Base-by-base conservation (phyloP, 1,140 invertebrate genomes). In the Rhagoletis pomonella region DNA sequence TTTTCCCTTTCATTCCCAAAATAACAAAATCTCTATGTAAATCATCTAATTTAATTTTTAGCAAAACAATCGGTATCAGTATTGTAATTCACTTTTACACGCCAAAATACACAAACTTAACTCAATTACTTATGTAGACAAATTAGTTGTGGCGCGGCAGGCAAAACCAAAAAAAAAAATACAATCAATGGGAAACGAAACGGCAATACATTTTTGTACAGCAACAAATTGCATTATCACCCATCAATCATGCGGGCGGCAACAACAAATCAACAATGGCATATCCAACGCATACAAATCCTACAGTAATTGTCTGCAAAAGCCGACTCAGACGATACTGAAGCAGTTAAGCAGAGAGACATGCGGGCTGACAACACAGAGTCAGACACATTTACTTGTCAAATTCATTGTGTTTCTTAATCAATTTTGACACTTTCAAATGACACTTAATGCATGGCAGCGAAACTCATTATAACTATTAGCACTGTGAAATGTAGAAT, bases 371-470 rank as follows among this genome's bases (percentile, higher is more conserved):
- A 55, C 73, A n/a, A n/a, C n/a, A 81, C 17, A 55, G 47, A 81
- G 47, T 29, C 73, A 81, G 47, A 81, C 73, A 81, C 73, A 81
- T 81, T 81, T 81, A 81, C 73, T 81, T 81, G 73, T 81, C 73
- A 81, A 81, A 81, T 58, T 55, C 73, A 81, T 58, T 81, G 73
- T 81, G 73, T 81, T 81, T 81, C 73, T 81, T 81, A 81, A 81
- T 81, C 73, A 81, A 81, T 81, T 81, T 58, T 81, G 73, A 81
- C 73, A 81, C 73, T 81, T 81, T 81, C 73, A 81, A 81, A 81
- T 81, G 73, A 81, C 73, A 81, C 73, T 81, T 81, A 81, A 81
- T 81, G 44, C 73, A 55, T 55, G 50, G 44, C 64, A 19, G 19
- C 47, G 50, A 81, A 55, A 81, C 73, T 81, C 73, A 81, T 81